Evolutionary conservation across 2,797 vertebrate species (phyloP).

Genomic region (Smutsia temminckii): DNA sequence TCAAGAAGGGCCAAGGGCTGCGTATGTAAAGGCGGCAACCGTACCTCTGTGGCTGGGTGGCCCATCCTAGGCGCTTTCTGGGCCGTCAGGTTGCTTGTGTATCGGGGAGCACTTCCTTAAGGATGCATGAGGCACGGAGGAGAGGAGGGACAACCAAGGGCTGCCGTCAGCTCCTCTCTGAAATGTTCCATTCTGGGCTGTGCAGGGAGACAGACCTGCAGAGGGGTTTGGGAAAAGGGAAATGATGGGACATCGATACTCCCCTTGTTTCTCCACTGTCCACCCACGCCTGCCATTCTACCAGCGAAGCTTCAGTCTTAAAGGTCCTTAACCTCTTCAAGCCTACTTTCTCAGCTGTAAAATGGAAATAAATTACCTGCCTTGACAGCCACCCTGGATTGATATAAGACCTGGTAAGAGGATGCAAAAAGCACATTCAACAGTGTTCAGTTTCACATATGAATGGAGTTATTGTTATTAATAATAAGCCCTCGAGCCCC

Average conservation of each 20-base stretch:
- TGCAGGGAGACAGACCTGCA: background rate
- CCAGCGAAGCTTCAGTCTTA: background rate
- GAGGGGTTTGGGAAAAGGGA: background rate
- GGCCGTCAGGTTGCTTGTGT: background rate
- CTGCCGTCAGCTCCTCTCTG: background rate
- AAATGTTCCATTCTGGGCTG: background rate
- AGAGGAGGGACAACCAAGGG: background rate
- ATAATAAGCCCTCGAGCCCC: background rate
- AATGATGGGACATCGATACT: rapidly evolving
- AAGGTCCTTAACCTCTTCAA: background rate
- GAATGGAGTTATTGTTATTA: background rate
- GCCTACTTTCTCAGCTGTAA: constrained; percentile 14
- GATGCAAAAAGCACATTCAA: background rate
- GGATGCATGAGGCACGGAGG: rapidly evolving
- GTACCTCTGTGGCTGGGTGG: rapidly evolving
- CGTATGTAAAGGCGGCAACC: background rate
- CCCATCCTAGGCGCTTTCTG: rapidly evolving
- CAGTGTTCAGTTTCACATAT: background rate
- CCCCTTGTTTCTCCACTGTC: background rate
- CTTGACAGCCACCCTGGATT: background rate
- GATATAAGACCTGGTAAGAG: background rate
- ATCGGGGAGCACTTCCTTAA: background rate
- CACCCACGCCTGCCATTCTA: background rate
- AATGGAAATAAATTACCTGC: constrained; percentile 43
- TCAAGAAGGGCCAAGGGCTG: background rate